Percentiles rank a stretch among this genome's conserved stretches.
Conservation (phyloP, 2,113 vertebrate genomes). For the Eolophus roseicapilla region DNA sequence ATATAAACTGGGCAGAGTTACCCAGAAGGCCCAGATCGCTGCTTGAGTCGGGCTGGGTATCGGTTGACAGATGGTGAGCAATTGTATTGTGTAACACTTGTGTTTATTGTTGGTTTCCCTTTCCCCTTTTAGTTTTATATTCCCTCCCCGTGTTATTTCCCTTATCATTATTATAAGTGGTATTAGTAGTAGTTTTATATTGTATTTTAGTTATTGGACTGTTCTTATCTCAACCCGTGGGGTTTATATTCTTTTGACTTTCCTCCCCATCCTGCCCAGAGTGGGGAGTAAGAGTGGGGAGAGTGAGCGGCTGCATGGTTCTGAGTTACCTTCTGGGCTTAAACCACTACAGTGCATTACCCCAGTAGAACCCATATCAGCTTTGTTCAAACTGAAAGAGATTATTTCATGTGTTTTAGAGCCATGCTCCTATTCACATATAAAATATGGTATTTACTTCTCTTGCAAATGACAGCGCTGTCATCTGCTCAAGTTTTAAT, state of each 20-base stretch:
- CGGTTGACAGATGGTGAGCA: neutral
- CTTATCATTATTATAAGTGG: neutral
- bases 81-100: neutral
- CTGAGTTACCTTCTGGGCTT: neutral
- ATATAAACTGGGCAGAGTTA: neutral
- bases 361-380: neutral
- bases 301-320: neutral
- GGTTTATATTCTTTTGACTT: neutral
- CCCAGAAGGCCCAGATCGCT: neutral
- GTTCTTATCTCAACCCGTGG: neutral
- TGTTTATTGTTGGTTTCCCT: neutral
- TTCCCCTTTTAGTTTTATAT: neutral
- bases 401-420: neutral
- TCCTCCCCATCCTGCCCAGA: neutral
- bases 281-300: neutral
- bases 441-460: neutral
- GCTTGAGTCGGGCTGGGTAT: neutral
- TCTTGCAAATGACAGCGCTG: neutral
- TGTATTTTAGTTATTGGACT: neutral
- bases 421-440: neutral
- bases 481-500: neutral
- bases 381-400: neutral
- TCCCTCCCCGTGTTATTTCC: neutral
- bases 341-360: neutral
- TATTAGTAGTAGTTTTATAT: neutral